A percentile compares a stretch with the other conserved stretches of the same genome.
Evolutionary conservation across 2,888 invertebrate genomes (phyloP).

Genomic region (Sminthurides aquaticus): DNA sequence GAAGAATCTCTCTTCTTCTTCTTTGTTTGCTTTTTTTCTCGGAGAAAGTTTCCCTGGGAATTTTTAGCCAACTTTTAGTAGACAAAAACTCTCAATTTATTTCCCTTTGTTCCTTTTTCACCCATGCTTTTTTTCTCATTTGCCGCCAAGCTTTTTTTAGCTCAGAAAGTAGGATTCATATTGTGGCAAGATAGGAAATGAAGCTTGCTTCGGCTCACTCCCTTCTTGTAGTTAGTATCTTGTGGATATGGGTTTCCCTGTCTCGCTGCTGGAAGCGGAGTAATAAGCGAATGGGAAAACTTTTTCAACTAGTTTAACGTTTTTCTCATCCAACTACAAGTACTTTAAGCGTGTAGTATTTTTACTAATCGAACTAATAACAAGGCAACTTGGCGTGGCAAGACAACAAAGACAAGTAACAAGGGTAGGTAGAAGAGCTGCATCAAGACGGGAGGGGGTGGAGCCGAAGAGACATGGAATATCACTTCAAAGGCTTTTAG

Average conservation of each 20-base stretch:
- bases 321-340: not conserved
- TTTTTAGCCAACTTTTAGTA: not conserved
- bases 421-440: too few species aligned
- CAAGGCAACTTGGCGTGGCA: not conserved
- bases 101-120: not conserved
- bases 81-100: not conserved
- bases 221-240: not conserved
- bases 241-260: too few species aligned
- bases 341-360: not conserved
- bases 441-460: too few species aligned
- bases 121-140: not conserved
- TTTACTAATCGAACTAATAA: not conserved
- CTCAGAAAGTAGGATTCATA: too few species aligned
- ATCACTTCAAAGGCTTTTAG: too few species aligned
- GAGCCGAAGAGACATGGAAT: too few species aligned
- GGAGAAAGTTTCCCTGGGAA: not conserved
- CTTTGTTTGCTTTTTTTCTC: not conserved
- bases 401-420: too few species aligned
- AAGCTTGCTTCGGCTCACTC: not conserved
- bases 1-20: not conserved
- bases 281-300: not conserved
- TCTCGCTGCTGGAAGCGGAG: too few species aligned
- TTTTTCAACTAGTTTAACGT: not conserved
- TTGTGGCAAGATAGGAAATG: too few species aligned
- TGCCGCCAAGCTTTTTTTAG: not conserved